Conservation (phyloP, 2,113 vertebrate species). For the Microtus montanus region DNA sequence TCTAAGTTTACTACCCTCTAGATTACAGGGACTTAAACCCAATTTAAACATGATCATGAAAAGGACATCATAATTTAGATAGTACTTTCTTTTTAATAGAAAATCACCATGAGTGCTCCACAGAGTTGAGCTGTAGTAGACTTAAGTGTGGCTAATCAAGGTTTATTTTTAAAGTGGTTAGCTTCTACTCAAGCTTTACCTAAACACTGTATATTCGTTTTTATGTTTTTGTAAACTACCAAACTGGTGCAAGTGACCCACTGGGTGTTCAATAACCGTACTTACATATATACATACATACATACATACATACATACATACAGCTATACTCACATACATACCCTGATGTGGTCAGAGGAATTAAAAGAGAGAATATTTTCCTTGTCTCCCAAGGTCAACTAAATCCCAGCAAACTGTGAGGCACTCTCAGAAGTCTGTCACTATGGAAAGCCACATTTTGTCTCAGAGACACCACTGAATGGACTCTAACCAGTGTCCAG, state of each 20-base stretch:
- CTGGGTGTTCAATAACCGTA: neutral
- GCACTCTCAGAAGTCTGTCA: neutral
- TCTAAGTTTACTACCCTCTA: neutral
- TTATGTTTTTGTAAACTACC: neutral
- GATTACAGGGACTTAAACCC: neutral
- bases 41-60: neutral
- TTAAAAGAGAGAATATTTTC: neutral
- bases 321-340: neutral
- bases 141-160: neutral
- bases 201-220: neutral
- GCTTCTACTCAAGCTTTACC: neutral
- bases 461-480: neutral
- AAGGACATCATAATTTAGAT: neutral
- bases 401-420: neutral
- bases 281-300: neutral
- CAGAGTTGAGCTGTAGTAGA: neutral
- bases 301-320: no score
- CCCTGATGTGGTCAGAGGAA: neutral
- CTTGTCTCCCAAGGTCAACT: neutral
- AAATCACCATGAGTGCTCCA: neutral
- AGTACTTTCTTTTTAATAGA: neutral
- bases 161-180: neutral
- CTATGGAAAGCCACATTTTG: neutral
- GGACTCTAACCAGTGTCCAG: neutral
- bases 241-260: neutral